Conservation (phyloP, 1,140 invertebrate genomes). For the Drepana arcuata region DNA sequence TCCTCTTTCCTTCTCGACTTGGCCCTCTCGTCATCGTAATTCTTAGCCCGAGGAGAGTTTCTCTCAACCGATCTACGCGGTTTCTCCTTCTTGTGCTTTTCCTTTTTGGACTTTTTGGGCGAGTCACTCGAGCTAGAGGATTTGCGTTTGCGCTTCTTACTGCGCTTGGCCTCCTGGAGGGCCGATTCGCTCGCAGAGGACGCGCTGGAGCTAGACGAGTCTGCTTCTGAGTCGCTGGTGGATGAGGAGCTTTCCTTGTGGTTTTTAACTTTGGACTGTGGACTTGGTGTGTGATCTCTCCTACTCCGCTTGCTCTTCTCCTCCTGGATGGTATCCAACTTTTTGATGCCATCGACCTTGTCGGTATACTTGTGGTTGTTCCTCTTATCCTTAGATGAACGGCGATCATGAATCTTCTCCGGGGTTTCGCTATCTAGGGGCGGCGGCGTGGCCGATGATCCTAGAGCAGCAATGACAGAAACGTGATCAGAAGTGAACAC, state of each 20-base stretch:
- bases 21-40: slow-evolving; percentile 35
- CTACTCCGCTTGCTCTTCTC: slow-evolving; percentile 41
- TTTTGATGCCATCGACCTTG: slow-evolving; percentile 32
- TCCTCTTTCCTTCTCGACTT: slow-evolving; percentile 37
- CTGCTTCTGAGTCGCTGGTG: slow-evolving; percentile 42
- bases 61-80: slow-evolving; percentile 38
- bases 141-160: slow-evolving; percentile 53
- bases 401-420: slow-evolving; percentile 42
- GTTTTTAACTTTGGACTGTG: slow-evolving; percentile 27
- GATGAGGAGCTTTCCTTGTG: slow-evolving; percentile 30
- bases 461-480: no score
- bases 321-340: slow-evolving; percentile 35
- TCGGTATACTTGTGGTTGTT: slow-evolving; percentile 38
- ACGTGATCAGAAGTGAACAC: no score
- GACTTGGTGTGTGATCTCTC: slow-evolving; percentile 50
- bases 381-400: slow-evolving; percentile 39
- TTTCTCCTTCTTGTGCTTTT: slow-evolving; percentile 37
- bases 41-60: slow-evolving; percentile 34
- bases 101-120: slow-evolving; percentile 37
- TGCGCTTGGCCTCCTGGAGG: slow-evolving; percentile 19
- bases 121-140: slow-evolving; percentile 38
- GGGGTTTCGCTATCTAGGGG: slow-evolving; percentile 47
- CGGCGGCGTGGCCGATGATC: slow-evolving; percentile 50
- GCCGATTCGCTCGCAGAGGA: no score
- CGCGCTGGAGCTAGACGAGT: slow-evolving; percentile 35